Evolutionary conservation across 2,113 vertebrate genomes (phyloP).

Genomic region (Cheilinus undulatus): DNA sequence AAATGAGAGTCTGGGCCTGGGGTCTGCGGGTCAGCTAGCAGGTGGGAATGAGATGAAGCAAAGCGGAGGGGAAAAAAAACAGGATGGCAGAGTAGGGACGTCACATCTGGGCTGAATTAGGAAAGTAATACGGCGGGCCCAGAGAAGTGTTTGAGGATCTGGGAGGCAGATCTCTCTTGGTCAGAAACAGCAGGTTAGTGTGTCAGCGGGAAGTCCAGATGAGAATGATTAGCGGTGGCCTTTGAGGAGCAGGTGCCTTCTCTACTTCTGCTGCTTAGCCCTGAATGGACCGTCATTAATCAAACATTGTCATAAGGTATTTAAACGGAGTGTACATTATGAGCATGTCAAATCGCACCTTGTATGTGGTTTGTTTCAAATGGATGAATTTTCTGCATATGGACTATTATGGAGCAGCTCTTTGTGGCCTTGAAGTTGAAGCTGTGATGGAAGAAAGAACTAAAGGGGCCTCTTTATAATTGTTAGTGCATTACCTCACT

Average conservation of each 20-base stretch:
- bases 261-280: conserved; percentile 68
- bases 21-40: conserved; percentile 82
- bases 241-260: conserved; percentile 86
- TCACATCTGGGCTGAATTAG: conserved; percentile 85
- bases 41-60: conserved; percentile 84
- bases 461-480: conserved; percentile 69
- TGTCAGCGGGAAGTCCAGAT: conserved; percentile 82
- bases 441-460: conserved; percentile 27
- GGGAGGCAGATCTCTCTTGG: conserved; percentile 82
- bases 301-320: conserved; percentile 76
- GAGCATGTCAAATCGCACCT: conserved; percentile 69
- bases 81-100: conserved; percentile 64
- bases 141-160: conserved; percentile 80
- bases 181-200: conserved; percentile 83
- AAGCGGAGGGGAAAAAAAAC: conserved; percentile 50
- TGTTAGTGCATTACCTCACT: conserved; percentile 78
- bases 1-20: conserved; percentile 77
- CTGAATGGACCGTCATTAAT: conserved; percentile 76
- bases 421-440: conserved; percentile 54
- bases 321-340: conserved; percentile 72
- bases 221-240: conserved; percentile 82
- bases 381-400: conserved; percentile 40
- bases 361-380: conserved; percentile 73
- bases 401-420: conserved; percentile 41
- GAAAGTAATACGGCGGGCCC: conserved; percentile 75